Percentiles rank a stretch among this genome's conserved stretches.
Conservation (phyloP, 2,888 invertebrate genomes). For the Epinotia brunnichana region DNA sequence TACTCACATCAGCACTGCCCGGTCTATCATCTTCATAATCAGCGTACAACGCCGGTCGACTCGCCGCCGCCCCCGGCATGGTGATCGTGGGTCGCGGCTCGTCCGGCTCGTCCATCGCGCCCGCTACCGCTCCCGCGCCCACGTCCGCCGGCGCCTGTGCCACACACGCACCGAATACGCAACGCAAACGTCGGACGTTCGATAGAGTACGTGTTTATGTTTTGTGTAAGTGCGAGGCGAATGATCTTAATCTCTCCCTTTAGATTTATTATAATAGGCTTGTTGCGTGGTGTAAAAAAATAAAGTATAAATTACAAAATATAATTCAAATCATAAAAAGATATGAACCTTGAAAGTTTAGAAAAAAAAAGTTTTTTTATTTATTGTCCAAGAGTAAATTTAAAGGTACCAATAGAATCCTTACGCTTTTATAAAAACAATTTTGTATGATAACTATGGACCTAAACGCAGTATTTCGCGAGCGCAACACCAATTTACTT, state of each 20-base stretch:
- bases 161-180: slow-evolving; percentile 42
- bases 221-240: slow-evolving; percentile 23
- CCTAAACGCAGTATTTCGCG: too few relatives aligned
- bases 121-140: slow-evolving; percentile 38
- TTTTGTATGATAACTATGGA: too few relatives aligned
- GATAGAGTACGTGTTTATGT: slow-evolving; percentile 36
- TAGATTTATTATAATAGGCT: not conserved
- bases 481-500: too few relatives aligned
- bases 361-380: too few relatives aligned
- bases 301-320: too few relatives aligned
- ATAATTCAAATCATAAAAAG: too few relatives aligned
- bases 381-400: too few relatives aligned
- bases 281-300: too few relatives aligned
- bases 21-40: slow-evolving; percentile 61
- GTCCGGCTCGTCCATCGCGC: slow-evolving; percentile 46
- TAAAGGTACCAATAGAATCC: too few relatives aligned
- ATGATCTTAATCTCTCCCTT: slow-evolving; percentile 6
- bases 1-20: slow-evolving; percentile 55
- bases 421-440: too few relatives aligned
- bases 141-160: slow-evolving; percentile 41
- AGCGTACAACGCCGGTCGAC: slow-evolving; percentile 49
- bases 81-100: slow-evolving; percentile 65
- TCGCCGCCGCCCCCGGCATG: slow-evolving; percentile 66
- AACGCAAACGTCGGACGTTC: slow-evolving; percentile 38
- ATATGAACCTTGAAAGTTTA: too few relatives aligned